Percentiles rank a stretch among this genome's conserved stretches.
These are phyloP conservation scores for Hypothenemus hampei DNA, from an alignment of 1,140 invertebrate genomes.

Conservation along the genomic window DNA sequence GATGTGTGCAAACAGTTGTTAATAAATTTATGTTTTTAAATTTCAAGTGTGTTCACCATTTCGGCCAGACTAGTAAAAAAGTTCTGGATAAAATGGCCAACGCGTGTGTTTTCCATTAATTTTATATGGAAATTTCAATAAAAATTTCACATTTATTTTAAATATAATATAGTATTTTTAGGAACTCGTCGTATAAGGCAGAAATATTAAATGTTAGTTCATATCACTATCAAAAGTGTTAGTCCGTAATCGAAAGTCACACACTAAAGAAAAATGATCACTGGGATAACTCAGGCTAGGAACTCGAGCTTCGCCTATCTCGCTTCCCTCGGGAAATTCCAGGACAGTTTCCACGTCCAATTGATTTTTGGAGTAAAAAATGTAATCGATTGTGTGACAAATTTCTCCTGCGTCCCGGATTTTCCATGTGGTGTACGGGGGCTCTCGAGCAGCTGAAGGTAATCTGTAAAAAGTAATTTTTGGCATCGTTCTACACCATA, in stretches of 20 bases:
- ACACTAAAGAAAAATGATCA: constrained; percentile 74
- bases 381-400: constrained; percentile 75
- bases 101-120: too few species aligned
- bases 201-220: too few species aligned
- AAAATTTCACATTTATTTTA: too few species aligned
- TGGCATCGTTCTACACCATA: too few species aligned
- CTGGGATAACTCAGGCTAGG: constrained; percentile 70
- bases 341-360: constrained; percentile 58
- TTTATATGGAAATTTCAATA: too few species aligned
- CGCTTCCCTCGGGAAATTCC: constrained; percentile 59
- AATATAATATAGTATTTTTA: too few species aligned
- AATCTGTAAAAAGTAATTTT: constrained; percentile 20
- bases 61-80: too few species aligned
- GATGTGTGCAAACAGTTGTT: too few species aligned
- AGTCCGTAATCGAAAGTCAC: constrained; percentile 53
- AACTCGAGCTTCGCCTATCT: constrained; percentile 63
- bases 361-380: constrained; percentile 61
- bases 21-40: too few species aligned
- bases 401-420: constrained; percentile 65
- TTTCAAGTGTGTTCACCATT: too few species aligned
- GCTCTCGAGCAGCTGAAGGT: constrained; percentile 52
- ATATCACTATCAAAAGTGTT: constrained; percentile 4
- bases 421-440: constrained; percentile 76
- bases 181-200: too few species aligned
- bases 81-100: too few species aligned